Conservation (phyloP, 2,888 invertebrate genomes). For the Watsonalla cultraria region DNA sequence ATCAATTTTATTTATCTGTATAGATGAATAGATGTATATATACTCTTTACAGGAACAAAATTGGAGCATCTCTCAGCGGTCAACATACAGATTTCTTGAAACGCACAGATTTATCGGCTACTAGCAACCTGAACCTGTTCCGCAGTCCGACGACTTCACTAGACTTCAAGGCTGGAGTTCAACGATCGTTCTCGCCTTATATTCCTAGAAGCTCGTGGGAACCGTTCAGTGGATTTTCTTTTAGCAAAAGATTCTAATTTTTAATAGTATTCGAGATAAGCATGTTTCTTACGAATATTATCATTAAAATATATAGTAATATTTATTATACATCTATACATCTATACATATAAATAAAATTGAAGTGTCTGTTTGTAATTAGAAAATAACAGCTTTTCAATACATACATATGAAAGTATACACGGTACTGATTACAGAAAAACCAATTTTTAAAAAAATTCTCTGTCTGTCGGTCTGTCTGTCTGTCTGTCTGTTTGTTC, state of each 20-base stretch:
- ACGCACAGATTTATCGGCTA: conserved; percentile 38
- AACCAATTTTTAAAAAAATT: no score
- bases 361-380: no score
- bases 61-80: conserved; percentile 32
- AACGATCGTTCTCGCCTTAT: conserved; percentile 35
- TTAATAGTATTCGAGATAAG: conserved; percentile 8
- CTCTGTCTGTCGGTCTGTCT: no score
- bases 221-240: conserved; percentile 29
- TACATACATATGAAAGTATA: no score
- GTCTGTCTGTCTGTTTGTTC: no score
- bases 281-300: not conserved
- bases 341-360: no score
- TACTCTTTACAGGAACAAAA: conserved; percentile 24
- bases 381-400: no score
- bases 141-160: conserved; percentile 24
- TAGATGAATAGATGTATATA: no score
- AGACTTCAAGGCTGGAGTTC: conserved; percentile 42
- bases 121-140: conserved; percentile 40
- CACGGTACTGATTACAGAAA: no score
- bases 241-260: conserved; percentile 32
- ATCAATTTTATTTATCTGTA: no score
- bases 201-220: conserved; percentile 31
- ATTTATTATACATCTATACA: no score
- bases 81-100: conserved; percentile 34
- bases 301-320: no score